These are phyloP conservation scores for Cryptocephalus primarius DNA, from an alignment of 2,888 invertebrate species.

Conservation along the genomic window DNA sequence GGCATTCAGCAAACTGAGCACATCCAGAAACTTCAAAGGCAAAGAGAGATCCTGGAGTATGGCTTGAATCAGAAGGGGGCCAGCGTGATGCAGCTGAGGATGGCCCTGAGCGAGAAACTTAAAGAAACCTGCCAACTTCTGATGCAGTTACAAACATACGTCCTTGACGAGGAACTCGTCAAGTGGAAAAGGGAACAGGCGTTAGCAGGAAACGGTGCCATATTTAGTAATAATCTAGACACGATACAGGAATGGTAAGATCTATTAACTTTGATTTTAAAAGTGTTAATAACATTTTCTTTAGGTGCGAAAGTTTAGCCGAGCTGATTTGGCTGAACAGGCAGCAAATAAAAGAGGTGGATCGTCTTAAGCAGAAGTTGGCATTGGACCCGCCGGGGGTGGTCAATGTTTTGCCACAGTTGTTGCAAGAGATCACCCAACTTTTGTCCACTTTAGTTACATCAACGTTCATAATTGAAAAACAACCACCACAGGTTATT, in stretches of 20 bases:
- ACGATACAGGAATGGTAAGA: conserved; percentile 79
- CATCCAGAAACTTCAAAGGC: conserved; percentile 53
- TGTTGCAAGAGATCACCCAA: conserved; percentile 59
- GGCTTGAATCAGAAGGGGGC: conserved; percentile 56
- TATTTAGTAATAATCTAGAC: conserved; percentile 75
- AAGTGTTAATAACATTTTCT: neutral
- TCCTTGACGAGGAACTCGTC: conserved; percentile 82
- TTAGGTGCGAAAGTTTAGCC: conserved; percentile 69
- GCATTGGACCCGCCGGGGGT: conserved; percentile 47
- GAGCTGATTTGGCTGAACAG: conserved; percentile 79
- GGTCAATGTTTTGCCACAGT: conserved; percentile 49
- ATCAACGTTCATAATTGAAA: conserved; percentile 92
- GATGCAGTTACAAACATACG: conserved; percentile 61
- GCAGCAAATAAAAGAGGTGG: conserved; percentile 69
- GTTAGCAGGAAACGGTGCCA: conserved; percentile 82
- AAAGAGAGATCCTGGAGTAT: conserved; percentile 63
- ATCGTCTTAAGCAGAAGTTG: conserved; percentile 51
- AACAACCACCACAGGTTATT: conserved; percentile 96
- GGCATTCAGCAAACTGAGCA: conserved; percentile 47
- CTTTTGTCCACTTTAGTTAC: conserved; percentile 70
- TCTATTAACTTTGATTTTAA: neutral
- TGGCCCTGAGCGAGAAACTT: conserved; percentile 64
- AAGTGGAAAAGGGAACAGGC: conserved; percentile 93
- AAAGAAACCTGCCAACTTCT: conserved; percentile 62
- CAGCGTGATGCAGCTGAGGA: conserved; percentile 48